phyloP scores from a whole-genome alignment of 2,888 invertebrate genomes.

The Cantharis lateralis region DNA sequence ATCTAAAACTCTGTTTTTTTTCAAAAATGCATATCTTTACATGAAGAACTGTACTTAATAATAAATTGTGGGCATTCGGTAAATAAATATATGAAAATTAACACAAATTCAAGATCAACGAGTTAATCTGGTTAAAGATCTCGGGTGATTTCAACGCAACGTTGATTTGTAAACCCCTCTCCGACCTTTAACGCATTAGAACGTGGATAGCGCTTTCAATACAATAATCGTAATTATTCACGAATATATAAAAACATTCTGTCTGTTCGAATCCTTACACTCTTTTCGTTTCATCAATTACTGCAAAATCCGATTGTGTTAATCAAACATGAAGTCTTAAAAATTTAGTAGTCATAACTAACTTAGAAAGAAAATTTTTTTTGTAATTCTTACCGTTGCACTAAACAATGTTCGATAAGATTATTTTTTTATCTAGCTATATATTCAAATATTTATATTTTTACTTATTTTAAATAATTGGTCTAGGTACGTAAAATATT shows the following conservation, averaged over 20 bases:
- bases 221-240: background rate
- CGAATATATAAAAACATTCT: background rate
- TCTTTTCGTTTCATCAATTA: background rate
- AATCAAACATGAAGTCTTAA: background rate
- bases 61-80: background rate
- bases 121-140: conserved; percentile 10
- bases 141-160: conserved; percentile 26
- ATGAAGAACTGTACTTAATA: background rate
- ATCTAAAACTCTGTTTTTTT: background rate
- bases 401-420: background rate
- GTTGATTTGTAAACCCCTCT: conserved; percentile 15
- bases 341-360: background rate
- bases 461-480: background rate
- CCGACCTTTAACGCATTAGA: conserved; percentile 12
- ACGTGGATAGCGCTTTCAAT: background rate
- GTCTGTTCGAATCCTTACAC: background rate
- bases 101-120: conserved; percentile 1
- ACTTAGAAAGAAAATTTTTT: background rate
- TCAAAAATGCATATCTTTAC: background rate
- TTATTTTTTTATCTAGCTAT: background rate
- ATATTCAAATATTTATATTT: background rate
- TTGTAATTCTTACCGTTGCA: background rate
- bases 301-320: background rate
- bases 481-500: background rate
- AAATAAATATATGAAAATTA: background rate